Base-by-base conservation (phyloP, 2,888 invertebrate genomes). In the Cabera pusaria region DNA sequence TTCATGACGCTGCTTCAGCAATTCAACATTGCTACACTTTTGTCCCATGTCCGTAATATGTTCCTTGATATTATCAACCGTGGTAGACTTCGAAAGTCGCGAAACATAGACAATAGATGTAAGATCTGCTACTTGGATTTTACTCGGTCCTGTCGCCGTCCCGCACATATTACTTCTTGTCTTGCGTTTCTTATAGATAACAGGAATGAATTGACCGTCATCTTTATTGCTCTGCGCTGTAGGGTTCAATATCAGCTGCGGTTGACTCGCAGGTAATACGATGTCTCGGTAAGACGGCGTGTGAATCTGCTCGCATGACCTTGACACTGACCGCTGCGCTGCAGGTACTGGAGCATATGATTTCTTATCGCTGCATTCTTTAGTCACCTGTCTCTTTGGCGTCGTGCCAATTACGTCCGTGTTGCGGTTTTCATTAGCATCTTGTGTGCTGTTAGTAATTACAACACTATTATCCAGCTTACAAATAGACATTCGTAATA, bases 101-200 rank as follows among this genome's bases (percentile, higher is more conserved):
- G 22, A 31, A n/a, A 22, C 9, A 6, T 31, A 31, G 1, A 31
- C 8, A 6, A 12, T 14, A 1, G 31, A 22, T 1, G 31, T 12
- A 5, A 31, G 5, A 6, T 21, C 31, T 6, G 31, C 31, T 3
- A 22, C 11, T 8, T 22, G 21, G 1, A 31, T 8, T 10, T 31
- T 31, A 5, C 9, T 31, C 5, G 18, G 6, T 6, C 18, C 24
- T 6, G 6, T 20, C n/a, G 25, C 24, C 2, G 33, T 33, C n/a
- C 33, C 33, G 14, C 14, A 20, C 17, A 17, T 35, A 25, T 31
- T 28, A 1, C n/a, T 24, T 23, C 10, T 22, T 8, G 2, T 2
- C 18, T 22, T 33, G 6, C 24, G 33, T 24, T 24, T 33, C 7
- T 33, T 33, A 6, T 8, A 10, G 3, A 5, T 6, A 3, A 31